Evolutionary conservation across 2,888 invertebrate genomes (phyloP), one percentile per base, ranked within the genome.

Genomic region (Resseliella maxima): DNA sequence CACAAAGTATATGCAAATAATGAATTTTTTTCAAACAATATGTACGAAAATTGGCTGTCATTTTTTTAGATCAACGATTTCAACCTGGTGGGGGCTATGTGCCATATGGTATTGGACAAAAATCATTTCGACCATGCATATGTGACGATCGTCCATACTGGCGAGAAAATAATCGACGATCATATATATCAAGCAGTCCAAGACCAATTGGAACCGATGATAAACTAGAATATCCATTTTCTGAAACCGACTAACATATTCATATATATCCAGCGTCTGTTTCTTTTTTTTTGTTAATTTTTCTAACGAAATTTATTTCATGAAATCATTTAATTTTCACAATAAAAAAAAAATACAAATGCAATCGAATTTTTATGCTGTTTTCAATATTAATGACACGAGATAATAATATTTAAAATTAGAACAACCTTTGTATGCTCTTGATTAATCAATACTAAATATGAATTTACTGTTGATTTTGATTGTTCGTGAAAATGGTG

Each of bases 51-150:
- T 81, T 12, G 15, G 18, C 10, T 81, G 31, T 45, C 18, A 45
- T 15, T 45, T 3, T 46, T 35, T 85, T n/a, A 86, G 86, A 85
- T 81, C 50, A 36, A 41, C 10, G 59, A 85, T 85, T 72, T 35
- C 50, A 24, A 10, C 21, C 50, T 41, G 46, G 54, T 46, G 85
- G 54, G 31, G 85, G 35, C 21, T 86, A 46, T 85, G 54, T 36
- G 35, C 86, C 87, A 18, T 85, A 86, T 85, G 50, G 46, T 1
- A 41, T 83, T 59, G 85, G 41, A 24, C 72, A 86, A 31, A 81
- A 87, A 54, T 94, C 94, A 90, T 95, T 91, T 90, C 90, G 90
- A 85, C 91, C 91, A 5, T 91, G 91, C 86, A 89, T 90, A 87
- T 91, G 91, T 87, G 88, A 86, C 36, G 86, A 87, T 86, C 86